phyloP scores from a whole-genome alignment of 2,888 invertebrate genomes.

The Epistrophe grossulariae region DNA sequence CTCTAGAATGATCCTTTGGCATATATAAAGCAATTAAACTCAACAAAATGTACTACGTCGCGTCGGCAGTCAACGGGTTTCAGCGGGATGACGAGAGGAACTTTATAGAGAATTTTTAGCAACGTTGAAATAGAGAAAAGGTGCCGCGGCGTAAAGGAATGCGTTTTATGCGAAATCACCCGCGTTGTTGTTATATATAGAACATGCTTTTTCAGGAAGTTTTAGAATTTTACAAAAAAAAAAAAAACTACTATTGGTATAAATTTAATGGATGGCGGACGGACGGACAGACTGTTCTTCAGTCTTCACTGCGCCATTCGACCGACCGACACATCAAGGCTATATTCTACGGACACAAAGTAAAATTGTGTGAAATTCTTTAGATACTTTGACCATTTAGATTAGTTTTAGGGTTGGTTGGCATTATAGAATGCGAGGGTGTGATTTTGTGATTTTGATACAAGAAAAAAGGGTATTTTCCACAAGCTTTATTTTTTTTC shows the following conservation, averaged over 20 bases:
- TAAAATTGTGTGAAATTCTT: conserved; percentile 71
- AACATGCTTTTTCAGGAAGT: conserved; percentile 19
- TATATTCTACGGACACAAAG: conserved; percentile 24
- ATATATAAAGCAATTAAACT: conserved; percentile 74
- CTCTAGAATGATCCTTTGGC: conserved; percentile 70
- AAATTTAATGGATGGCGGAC: no score
- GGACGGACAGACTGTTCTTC: no score
- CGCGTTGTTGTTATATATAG: conserved; percentile 39
- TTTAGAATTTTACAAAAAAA: conserved; percentile 7
- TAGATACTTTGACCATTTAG: conserved; percentile 56
- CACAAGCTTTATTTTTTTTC: not conserved
- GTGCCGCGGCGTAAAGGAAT: conserved; percentile 53
- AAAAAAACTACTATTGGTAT: conserved; percentile 31
- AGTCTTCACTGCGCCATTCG: no score
- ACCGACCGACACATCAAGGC: not conserved
- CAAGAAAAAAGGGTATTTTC: conserved; percentile 9
- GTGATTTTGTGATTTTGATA: conserved; percentile 3
- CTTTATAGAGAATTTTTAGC: not conserved
- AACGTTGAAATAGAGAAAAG: not conserved
- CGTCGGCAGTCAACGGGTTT: not conserved
- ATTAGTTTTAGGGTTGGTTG: conserved; percentile 31
- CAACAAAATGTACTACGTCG: conserved; percentile 54
- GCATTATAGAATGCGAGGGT: not conserved
- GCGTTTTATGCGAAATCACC: conserved; percentile 71
- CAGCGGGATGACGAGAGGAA: not conserved